Base-by-base conservation (phyloP, 2,797 vertebrate genomes). In the Decapterus maruadsi region DNA sequence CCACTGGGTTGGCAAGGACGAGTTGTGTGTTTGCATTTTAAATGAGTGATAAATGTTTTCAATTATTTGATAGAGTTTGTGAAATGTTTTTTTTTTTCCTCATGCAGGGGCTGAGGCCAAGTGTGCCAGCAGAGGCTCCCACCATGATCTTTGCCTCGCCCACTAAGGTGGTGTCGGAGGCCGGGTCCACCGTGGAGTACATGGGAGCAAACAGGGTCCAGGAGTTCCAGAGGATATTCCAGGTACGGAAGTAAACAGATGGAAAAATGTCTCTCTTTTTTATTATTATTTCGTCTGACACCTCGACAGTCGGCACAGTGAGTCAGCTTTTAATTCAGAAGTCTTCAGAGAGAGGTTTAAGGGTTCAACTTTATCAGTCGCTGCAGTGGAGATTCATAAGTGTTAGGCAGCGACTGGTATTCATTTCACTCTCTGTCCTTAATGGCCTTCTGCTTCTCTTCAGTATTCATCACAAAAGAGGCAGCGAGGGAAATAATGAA, bases 221-320 rank as follows among this genome's bases (percentile, higher is more conserved):
- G 48, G 96, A 97, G 31, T 82, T 98, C 29, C 98, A 99, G 91
- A 98, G 89, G 81, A 0, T 98, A 36, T 99, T 98, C 93, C 98
- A 99, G 98, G 98, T 99, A 95, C 83, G 0, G 1, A 68, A 56
- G n/a, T 29, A 22, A 46, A 48, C 14, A 16, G 3, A 22, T n/a
- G 20, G 19, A 72, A 60, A 57, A n/a, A 12, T 2, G 19, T 11
- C 1, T 34, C 17, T 7, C 64, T 29, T 61, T 43, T 4, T 20
- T 4, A 11, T 67, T 40, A 20, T 40, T 26, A 26, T 26, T 12
- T 7, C 16, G 13, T 22, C 14, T 6, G 5, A 38, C 4, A 7
- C 43, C 38, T 5, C 3, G 1, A 8, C 1, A n/a, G 8, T 19
- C 16, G 8, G 22, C 19, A 54, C 10, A 13, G 65, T 13, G 26